A percentile compares a stretch with the other conserved stretches of the same genome.
Conservation (phyloP, 53 echinoderm and acorn worm genomes). For the Echinarachnius parma region DNA sequence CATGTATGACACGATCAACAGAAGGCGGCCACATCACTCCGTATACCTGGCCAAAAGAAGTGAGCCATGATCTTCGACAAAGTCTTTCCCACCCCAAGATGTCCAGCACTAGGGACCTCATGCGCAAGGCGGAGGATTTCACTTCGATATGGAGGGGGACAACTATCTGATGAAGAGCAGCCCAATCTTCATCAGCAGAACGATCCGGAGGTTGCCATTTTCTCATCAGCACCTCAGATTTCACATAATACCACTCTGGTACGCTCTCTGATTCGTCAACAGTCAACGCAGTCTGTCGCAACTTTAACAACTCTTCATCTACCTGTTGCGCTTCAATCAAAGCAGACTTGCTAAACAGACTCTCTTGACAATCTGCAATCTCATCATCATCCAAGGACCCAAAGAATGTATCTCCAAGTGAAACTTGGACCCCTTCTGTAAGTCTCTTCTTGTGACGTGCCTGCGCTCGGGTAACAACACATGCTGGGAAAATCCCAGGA, state of each 20-base stretch:
- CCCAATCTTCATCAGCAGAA: conserved; percentile 52
- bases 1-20: conserved; percentile 56
- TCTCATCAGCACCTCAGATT: conserved; percentile 46
- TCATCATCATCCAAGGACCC: no score
- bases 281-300: no score
- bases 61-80: conserved; percentile 28
- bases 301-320: no score
- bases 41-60: conserved; percentile 17
- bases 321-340: no score
- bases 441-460: no score
- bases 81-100: conserved; percentile 49
- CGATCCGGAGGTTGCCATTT: conserved; percentile 49
- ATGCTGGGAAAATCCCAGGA: conserved; percentile 39
- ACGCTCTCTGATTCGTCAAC: no score
- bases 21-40: no score
- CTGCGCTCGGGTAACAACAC: conserved; percentile 14
- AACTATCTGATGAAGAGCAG: conserved; percentile 43
- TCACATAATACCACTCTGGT: no score
- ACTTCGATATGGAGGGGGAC: conserved; percentile 33
- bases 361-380: background rate
- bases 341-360: background rate
- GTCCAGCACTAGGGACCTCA: conserved; percentile 45
- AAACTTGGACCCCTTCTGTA: no score
- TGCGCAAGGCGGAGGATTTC: conserved; percentile 37
- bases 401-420: no score